These are phyloP conservation scores for Anthrax anthrax DNA, from an alignment of 2,888 invertebrate species.

Conservation along the genomic window DNA sequence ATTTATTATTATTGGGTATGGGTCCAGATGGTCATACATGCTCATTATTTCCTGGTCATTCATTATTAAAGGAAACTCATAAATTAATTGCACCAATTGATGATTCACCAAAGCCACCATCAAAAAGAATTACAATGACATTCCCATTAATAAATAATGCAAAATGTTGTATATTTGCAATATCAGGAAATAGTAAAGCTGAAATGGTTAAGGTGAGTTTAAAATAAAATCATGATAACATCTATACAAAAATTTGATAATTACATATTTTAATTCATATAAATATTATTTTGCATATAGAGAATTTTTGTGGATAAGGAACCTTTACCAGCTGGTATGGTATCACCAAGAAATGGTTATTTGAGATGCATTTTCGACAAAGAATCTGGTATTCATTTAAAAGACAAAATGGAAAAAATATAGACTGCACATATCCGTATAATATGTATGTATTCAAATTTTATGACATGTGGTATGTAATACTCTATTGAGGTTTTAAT, in stretches of 20 bases:
- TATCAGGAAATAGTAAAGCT: conserved; percentile 74
- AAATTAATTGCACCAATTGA: conserved; percentile 68
- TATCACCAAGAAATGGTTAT: conserved; percentile 53
- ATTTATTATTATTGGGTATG: conserved; percentile 83
- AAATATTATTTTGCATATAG: conserved; percentile 38
- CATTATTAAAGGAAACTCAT: conserved; percentile 44
- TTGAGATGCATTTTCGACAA: conserved; percentile 51
- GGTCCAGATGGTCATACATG: conserved; percentile 98
- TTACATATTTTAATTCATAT: not conserved
- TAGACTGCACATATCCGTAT: not conserved
- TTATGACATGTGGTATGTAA: no score
- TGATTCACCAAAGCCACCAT: conserved; percentile 95
- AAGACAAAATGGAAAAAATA: not conserved
- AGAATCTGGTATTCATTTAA: conserved; percentile 29
- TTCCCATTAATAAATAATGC: conserved; percentile 81
- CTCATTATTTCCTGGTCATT: conserved; percentile 82
- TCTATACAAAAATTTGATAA: not conserved
- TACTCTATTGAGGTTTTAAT: no score
- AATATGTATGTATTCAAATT: no score
- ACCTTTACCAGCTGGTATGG: conserved; percentile 60
- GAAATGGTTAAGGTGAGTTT: conserved; percentile 67
- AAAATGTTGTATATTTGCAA: conserved; percentile 66
- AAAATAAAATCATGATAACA: not conserved
- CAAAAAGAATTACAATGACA: conserved; percentile 79
- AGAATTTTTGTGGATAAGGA: conserved; percentile 62